phyloP scores from a whole-genome alignment of 2,797 vertebrate genomes.

The Sphenodon punctatus region DNA sequence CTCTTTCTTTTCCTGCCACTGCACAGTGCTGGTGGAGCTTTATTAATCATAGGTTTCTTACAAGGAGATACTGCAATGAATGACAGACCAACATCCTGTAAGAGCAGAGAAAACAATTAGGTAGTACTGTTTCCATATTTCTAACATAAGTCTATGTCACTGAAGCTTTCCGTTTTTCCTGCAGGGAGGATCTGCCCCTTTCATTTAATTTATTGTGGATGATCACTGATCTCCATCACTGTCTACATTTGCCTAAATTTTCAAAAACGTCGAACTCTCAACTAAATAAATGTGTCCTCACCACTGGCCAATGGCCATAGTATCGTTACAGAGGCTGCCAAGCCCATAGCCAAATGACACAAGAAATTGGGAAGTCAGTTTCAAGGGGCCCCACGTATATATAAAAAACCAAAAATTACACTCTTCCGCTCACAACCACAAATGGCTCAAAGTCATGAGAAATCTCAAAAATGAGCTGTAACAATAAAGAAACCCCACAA shows the following conservation, averaged over 20 bases:
- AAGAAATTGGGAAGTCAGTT: not conserved
- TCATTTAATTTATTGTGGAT: not conserved
- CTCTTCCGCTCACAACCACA: not conserved
- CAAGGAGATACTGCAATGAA: not conserved
- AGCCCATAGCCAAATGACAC: not conserved
- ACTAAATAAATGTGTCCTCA: not conserved
- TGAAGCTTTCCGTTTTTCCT: not conserved
- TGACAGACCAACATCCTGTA: too few species aligned
- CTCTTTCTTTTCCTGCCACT: not conserved
- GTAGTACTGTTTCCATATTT: not conserved
- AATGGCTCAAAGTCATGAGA: not conserved
- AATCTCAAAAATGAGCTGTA: not conserved
- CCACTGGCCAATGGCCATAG: not conserved
- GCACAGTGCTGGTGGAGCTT: not conserved
- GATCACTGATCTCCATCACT: not conserved
- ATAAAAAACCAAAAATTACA: not conserved
- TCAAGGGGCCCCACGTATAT: not conserved
- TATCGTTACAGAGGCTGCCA: not conserved
- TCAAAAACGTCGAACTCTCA: not conserved
- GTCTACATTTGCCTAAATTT: not conserved
- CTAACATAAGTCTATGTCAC: not conserved
- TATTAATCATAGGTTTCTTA: not conserved
- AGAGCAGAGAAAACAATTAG: too few species aligned
- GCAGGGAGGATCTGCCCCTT: not conserved
- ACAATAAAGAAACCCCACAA: not conserved